Evolutionary conservation across 2,888 invertebrate genomes (phyloP), one percentile per base, ranked within the genome.

Genomic region (Metalampra italica): DNA sequence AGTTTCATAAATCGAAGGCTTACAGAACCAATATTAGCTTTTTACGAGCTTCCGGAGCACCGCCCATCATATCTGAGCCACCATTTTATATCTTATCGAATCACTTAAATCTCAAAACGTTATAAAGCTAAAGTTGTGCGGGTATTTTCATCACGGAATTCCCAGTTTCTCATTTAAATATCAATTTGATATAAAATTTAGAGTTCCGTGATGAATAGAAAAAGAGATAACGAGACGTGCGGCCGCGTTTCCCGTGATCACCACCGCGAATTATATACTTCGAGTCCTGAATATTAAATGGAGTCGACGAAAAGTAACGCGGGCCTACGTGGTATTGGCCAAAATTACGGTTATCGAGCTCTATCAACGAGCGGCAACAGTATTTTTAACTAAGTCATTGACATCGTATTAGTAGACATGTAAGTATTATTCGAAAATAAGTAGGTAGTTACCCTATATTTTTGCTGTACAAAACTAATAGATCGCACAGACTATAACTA

Each of bases 241-340:
- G 72, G 70, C 75, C 70, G 73, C 30, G 65, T 22, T 22, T 22
- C 66, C 72, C 66, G 73, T 78, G 81, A 83, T 82, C 81, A 80
- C 71, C 75, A 70, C 71, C 66, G 65, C 75, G 77, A 84, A 84
- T 83, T 82, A 83, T 81, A 76, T 72, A 73, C 66, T 70, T 60
- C 81, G 77, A 72, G 79, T 54, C 66, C 60, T 75, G 84, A 85
- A 85, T 85, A 76, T 73, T 73, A 78, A 84, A 76, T 69, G 73
- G 68, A 70, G 66, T 68, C 66, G 67, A 62, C 63, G 71, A 72
- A 75, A 75, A 75, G 69, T 66, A 71, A 63, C 66, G 67, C 53
- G 66, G 66, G 64, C 66, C 62, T 63, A 58, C 66, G 67, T 71
- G 71, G 78, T 78, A 73, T 75, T 77, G 66, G 64, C 69, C 70